Conservation (phyloP, 2,113 vertebrate genomes). For the Trochalopteron elliotii region DNA sequence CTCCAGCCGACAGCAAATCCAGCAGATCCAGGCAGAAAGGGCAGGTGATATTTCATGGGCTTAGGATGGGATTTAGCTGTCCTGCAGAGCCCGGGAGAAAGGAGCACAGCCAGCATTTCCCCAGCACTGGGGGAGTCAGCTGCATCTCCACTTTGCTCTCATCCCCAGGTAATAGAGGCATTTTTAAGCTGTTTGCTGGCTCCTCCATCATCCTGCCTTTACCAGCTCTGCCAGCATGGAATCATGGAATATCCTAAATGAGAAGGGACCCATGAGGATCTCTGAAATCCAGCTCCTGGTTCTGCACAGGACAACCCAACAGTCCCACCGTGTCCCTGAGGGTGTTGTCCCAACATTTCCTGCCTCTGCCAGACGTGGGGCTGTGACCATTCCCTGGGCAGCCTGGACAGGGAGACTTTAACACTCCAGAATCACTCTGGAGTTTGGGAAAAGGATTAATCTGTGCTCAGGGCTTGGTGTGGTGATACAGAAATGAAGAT, state of each 20-base stretch:
- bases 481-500: background rate
- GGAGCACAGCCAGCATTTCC: background rate
- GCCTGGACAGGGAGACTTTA: background rate
- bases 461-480: background rate
- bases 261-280: background rate
- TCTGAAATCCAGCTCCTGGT: background rate
- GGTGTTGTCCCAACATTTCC: fast-evolving
- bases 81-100: background rate
- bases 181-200: background rate
- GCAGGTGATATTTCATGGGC: slow-evolving; percentile 1
- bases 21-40: background rate
- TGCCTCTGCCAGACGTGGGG: background rate
- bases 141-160: background rate
- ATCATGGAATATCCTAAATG: background rate
- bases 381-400: background rate
- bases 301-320: background rate
- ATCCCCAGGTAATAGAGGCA: background rate
- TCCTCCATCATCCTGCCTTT: background rate
- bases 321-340: background rate
- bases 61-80: slow-evolving; percentile 34
- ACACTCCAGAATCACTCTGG: background rate
- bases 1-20: background rate
- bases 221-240: background rate
- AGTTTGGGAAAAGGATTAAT: background rate
- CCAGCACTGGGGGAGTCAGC: background rate